These are phyloP conservation scores for Pogoniulus pusillus DNA, from an alignment of 2,797 vertebrate species.

Conservation along the genomic window DNA sequence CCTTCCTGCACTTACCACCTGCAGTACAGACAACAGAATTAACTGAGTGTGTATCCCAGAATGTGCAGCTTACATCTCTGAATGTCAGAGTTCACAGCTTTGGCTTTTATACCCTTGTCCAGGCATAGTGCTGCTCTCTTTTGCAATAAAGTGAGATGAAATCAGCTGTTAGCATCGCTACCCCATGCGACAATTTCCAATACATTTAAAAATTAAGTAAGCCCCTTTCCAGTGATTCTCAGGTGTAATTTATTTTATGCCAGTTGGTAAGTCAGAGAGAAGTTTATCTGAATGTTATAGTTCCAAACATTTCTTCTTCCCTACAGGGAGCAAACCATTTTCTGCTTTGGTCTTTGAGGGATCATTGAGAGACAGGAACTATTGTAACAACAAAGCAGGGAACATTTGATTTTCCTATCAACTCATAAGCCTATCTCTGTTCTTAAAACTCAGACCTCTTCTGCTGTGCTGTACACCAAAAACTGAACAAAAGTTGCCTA, in stretches of 20 bases:
- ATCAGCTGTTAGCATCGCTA: neutral
- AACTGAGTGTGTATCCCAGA: neutral
- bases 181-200: neutral
- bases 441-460: neutral
- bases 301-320: neutral
- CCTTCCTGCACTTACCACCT: neutral
- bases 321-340: neutral
- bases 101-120: neutral
- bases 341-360: slow-evolving; percentile 5
- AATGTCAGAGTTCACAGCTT: neutral
- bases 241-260: slow-evolving; percentile 25
- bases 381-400: neutral
- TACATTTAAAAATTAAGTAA: slow-evolving; percentile 23
- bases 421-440: neutral
- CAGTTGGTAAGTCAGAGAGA: neutral
- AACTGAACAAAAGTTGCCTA: too few species aligned
- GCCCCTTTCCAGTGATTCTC: slow-evolving; percentile 11
- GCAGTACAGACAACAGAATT: neutral
- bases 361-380: slow-evolving; percentile 26
- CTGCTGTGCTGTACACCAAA: neutral
- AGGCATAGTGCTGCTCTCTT: neutral
- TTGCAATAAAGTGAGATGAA: too few species aligned
- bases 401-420: slow-evolving; percentile 25
- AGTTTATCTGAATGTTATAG: slow-evolving; percentile 27
- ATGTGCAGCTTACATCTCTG: neutral